These are phyloP conservation scores for Romanomermis culicivorax DNA, from an alignment of 2,888 invertebrate genomes.

Conservation along the genomic window DNA sequence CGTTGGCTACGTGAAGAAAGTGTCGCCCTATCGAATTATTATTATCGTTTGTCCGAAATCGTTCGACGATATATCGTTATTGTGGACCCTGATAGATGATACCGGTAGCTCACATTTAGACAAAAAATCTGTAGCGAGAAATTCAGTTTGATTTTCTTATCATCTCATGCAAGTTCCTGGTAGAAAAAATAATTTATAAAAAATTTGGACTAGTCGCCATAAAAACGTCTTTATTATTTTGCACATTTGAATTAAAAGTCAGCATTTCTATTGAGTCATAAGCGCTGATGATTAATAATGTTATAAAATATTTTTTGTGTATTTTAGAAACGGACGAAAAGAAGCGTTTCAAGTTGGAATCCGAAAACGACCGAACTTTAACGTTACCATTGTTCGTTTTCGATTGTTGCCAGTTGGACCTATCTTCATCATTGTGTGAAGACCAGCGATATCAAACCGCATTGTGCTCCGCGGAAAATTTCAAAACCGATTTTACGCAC, in stretches of 20 bases:
- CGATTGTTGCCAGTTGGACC: background rate
- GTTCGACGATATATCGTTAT: background rate
- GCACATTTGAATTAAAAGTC: too few species aligned
- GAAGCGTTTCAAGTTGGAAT: too few species aligned
- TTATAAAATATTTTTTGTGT: too few species aligned
- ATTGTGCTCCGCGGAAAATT: background rate
- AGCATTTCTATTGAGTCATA: too few species aligned
- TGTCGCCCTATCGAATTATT: background rate
- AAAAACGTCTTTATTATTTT: too few species aligned
- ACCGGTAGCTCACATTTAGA: background rate
- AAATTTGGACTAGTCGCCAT: too few species aligned
- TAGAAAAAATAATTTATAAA: too few species aligned
- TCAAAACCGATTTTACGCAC: background rate
- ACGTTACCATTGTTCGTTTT: background rate
- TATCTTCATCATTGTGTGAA: background rate
- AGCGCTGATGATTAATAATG: too few species aligned
- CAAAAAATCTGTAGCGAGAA: too few species aligned
- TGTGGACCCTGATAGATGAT: background rate
- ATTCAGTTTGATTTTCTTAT: too few species aligned
- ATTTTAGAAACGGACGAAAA: too few species aligned
- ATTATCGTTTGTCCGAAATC: constrained; percentile 1
- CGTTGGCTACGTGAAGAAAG: background rate
- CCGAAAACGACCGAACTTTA: background rate
- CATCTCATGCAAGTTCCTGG: too few species aligned
- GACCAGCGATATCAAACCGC: background rate